A percentile compares a stretch with the other conserved stretches of the same genome.
Evolutionary conservation across 2,113 vertebrate genomes (phyloP).

Genomic region (Osmerus eperlanus): DNA sequence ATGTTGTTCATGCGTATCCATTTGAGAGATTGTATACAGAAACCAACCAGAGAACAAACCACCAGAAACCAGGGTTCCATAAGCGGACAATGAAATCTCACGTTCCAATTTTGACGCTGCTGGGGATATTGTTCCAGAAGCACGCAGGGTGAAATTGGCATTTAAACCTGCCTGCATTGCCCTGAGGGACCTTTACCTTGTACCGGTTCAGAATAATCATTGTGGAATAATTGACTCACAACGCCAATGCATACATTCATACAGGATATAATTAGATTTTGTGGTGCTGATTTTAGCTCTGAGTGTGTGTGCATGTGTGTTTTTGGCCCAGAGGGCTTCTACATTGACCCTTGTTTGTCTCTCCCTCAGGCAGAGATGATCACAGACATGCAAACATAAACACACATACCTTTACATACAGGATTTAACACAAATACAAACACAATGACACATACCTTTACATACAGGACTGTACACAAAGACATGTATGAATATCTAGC

Average conservation of each 20-base stretch:
- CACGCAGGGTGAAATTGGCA: conserved; percentile 72
- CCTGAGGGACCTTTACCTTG: conserved; percentile 59
- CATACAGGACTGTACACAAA: not conserved
- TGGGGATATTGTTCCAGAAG: conserved; percentile 65
- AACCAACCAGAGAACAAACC: conserved; percentile 12
- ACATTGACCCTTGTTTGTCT: not conserved
- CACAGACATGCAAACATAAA: conserved; percentile 26
- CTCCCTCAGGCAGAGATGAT: conserved; percentile 37
- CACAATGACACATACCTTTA: not conserved
- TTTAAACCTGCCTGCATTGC: conserved; percentile 68
- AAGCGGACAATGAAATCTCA: conserved; percentile 63
- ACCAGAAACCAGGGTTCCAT: conserved; percentile 43
- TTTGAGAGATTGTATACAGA: too few relatives aligned
- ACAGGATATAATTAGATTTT: conserved; percentile 53
- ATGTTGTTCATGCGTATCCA: too few relatives aligned
- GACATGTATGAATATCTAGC: not conserved
- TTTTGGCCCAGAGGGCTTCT: not conserved
- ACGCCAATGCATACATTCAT: conserved; percentile 52
- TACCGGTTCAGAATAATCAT: conserved; percentile 51
- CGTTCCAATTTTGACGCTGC: conserved; percentile 68
- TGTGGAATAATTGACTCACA: conserved; percentile 58
- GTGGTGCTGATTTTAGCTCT: conserved; percentile 20
- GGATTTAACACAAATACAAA: not conserved
- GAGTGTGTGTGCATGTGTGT: not conserved
- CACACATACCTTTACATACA: conserved; percentile 6